phyloP scores from a whole-genome alignment of 2,797 vertebrate genomes.

The Cyclura pinguis region DNA sequence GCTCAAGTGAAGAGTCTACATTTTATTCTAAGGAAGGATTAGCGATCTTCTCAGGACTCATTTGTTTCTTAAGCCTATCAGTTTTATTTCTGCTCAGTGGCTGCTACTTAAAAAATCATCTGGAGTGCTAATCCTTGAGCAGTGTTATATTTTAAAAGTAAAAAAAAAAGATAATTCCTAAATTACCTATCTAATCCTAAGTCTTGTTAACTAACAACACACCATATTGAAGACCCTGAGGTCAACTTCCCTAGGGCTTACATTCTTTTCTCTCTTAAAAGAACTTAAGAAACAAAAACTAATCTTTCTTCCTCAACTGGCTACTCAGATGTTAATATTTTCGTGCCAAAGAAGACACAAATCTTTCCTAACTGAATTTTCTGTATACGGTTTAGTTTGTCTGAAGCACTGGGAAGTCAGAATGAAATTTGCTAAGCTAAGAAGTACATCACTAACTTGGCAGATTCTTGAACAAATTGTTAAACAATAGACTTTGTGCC shows the following conservation, averaged over 20 bases:
- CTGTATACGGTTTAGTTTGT: constrained; percentile 2
- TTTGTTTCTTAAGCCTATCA: constrained; percentile 24
- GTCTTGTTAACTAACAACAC: constrained; percentile 33
- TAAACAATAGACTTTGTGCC: neutral
- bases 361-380: neutral
- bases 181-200: constrained; percentile 32
- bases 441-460: neutral
- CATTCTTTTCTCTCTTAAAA: neutral
- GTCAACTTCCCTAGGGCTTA: neutral
- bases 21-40: constrained; percentile 23
- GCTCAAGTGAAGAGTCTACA: neutral
- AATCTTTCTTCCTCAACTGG: constrained; percentile 5
- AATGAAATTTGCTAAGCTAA: neutral
- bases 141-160: neutral
- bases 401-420: neutral
- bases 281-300: neutral
- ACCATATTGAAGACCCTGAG: constrained; percentile 15
- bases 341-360: constrained; percentile 1
- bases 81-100: constrained; percentile 43
- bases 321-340: constrained; percentile 3
- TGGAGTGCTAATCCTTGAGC: constrained; percentile 31
- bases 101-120: constrained; percentile 39
- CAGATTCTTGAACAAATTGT: neutral
- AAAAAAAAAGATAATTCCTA: constrained; percentile 24
- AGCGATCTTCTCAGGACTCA: neutral